Percentiles rank a stretch among this genome's conserved stretches.
Conservation (phyloP, 2,888 invertebrate species). For the Idaea aversata region DNA sequence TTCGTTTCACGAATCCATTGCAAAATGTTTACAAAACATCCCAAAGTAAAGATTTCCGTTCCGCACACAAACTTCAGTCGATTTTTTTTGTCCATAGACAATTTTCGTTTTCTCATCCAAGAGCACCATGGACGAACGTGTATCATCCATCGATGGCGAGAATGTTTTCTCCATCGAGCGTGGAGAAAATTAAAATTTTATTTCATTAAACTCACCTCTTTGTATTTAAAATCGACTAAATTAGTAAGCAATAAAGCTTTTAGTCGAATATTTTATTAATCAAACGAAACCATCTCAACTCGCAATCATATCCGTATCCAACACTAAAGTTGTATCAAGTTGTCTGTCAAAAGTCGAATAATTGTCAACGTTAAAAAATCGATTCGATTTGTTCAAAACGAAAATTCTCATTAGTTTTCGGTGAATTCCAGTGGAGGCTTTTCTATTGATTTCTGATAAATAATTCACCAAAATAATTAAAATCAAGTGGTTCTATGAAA, state of each 20-base stretch:
- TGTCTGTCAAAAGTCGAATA: neutral
- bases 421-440: neutral
- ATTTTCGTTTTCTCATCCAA: no score
- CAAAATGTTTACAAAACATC: no score
- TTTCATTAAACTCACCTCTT: neutral
- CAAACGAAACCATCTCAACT: no score
- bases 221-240: neutral
- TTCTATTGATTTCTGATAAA: neutral
- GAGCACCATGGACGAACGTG: no score
- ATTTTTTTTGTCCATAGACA: no score
- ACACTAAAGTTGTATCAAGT: neutral
- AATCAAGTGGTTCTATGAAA: neutral
- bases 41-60: no score
- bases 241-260: neutral
- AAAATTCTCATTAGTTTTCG: conserved; percentile 1
- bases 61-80: no score
- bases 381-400: conserved; percentile 7
- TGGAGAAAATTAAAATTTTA: neutral
- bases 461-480: neutral
- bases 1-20: no score
- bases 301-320: neutral
- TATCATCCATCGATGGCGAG: no score
- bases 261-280: neutral
- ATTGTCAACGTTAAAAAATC: neutral
- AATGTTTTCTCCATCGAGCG: neutral